Base-by-base conservation (phyloP, 2,888 invertebrate species). In the Sinopyrophorus schimmeli region DNA sequence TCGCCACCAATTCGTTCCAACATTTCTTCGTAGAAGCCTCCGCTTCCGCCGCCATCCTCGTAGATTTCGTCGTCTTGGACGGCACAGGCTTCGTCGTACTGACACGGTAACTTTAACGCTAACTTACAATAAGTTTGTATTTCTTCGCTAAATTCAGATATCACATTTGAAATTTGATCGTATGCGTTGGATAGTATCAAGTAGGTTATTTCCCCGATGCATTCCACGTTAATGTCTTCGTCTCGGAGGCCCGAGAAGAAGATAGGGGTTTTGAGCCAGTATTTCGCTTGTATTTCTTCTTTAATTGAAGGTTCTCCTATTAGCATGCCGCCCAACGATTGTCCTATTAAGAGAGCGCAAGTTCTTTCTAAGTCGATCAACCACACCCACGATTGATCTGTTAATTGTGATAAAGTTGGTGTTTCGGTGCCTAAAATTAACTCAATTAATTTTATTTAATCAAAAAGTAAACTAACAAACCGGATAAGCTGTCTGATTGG, bases 351-450 rank as follows among this genome's bases (percentile, higher is more conserved):
- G 37, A 82, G 70, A n/a, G 80, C 76, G 61, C 79, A 80, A 0
- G 79, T 77, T 54, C 80, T 71, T 64, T 82, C 81, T 60, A 81
- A 66, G 64, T 83, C 82, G 17, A 82, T 67, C 49, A 82, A 71
- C 81, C 82, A 83, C 37, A 74, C 68, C 78, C 78, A 79, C 20
- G 70, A 74, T 53, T 72, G 73, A 41, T 73, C 74, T 1, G 74
- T 72, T 12, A 74, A 57, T 53, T 77, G 74, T 5, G 70, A 65
- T 11, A 76, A 67, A 3, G 78, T 77, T 4, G 78, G 77, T 0
- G 78, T 78, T 62, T 76, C 76, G 2, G 74, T 74, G 54, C 77
- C 76, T 69, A 42, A 47, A 61, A 35, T 4, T 23, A 18, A 6
- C 6, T 18, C 4, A 4, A 18, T 5, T 6, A 18, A 18, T 18